Evolutionary conservation across 2,888 invertebrate species (phyloP), one percentile per base, ranked within the genome.

Genomic region (Parnassius orleans): DNA sequence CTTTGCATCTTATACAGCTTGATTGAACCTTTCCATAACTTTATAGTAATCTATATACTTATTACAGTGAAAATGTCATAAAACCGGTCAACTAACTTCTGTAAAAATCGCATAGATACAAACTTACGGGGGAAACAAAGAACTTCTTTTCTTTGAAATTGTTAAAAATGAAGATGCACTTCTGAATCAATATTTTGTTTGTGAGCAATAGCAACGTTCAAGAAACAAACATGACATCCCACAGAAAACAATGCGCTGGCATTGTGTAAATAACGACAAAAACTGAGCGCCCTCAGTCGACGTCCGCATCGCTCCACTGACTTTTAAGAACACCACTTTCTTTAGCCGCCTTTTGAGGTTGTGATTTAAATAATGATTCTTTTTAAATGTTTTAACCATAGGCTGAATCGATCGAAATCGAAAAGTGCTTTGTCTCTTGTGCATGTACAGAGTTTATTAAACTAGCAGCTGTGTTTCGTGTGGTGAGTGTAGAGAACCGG

Each of bases 271-370:
- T n/a, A 50, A 24, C 48, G 10, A 44, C 50, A 48, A 54, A 54
- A 50, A 54, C 14, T 12, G 24, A n/a, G 43, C 42, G 11, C 55
- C 19, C 55, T n/a, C 1, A 7, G 42, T 15, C 33, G 19, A 9
- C 48, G 42, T 12, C n/a, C 24, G 9, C 12, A 14, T 14, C 48
- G 41, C 19, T 48, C 19, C 47, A 47, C 41, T 60, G 59, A 42
- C 10, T 50, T 43, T 54, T 7, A n/a, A 43, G 54, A 24, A 48
- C 60, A 42, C 9, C 48, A 19, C 53, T 60, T 60, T 60, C 53
- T 54, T 60, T 48, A 19, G 9, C 41, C 10, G 50, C 2, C n/a
- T 51, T 42, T 42, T 51, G 42, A 10, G 24, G n/a, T 43, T n/a
- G 9, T 52, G 7, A 44, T 52, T 51, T 54, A 14, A 44, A 12